Evolutionary conservation across 2,888 invertebrate species (phyloP).

Genomic region (Ceriagrion tenellum): DNA sequence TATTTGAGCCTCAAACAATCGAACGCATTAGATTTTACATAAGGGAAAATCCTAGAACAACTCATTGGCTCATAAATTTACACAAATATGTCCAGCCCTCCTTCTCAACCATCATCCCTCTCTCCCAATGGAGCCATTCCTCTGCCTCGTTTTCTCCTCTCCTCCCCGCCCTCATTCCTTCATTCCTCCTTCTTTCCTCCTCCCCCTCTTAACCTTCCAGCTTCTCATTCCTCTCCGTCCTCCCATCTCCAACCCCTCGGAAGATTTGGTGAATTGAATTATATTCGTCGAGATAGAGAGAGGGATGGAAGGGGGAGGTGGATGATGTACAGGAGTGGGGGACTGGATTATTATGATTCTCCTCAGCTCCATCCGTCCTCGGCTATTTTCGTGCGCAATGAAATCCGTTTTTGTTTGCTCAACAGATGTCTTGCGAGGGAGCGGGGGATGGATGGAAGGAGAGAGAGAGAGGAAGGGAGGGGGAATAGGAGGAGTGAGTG

Average conservation of each 20-base stretch:
- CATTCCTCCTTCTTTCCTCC: neutral
- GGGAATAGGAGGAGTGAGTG: no score
- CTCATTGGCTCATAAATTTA: no score
- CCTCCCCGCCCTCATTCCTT: neutral
- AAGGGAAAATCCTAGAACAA: no score
- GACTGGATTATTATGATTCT: neutral
- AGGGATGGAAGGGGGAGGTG: neutral
- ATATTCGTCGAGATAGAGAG: neutral
- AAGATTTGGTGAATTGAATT: neutral
- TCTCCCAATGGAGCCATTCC: no score
- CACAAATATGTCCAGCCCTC: no score
- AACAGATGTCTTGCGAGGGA: neutral
- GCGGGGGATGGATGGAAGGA: neutral
- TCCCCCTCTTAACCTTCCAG: neutral
- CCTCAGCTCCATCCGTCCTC: neutral
- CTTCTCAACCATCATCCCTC: no score
- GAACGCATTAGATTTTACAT: no score
- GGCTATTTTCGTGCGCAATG: conserved; percentile 33
- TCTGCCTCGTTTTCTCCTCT: no score
- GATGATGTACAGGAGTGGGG: neutral
- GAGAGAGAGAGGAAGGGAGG: neutral
- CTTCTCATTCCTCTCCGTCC: neutral
- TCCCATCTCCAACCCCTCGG: neutral
- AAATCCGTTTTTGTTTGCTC: conserved; percentile 9
- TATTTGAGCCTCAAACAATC: no score